Percentiles rank a stretch among this genome's conserved stretches.
Conservation (phyloP, 2,797 vertebrate genomes). For the Lutjanus argentimaculatus region DNA sequence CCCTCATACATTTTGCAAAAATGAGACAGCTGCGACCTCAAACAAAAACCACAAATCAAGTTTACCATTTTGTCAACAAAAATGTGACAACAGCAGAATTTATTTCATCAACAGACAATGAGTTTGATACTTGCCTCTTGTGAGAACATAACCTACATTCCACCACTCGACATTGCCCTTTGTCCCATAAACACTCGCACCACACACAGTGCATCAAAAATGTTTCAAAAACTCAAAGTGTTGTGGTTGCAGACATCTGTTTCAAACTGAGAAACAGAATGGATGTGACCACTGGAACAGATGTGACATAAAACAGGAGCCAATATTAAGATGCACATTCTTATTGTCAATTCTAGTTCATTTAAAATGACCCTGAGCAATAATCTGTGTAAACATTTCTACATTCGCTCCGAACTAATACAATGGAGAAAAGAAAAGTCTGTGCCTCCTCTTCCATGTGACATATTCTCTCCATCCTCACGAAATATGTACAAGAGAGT, state of each 20-base stretch:
- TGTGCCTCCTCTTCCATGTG: conserved; percentile 32
- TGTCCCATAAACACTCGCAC: conserved; percentile 25
- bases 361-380: conserved; percentile 85
- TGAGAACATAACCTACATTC: conserved; percentile 49
- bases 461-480: conserved; percentile 40
- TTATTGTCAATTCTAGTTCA: conserved; percentile 77
- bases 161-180: conserved; percentile 25
- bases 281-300: background rate
- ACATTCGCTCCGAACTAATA: conserved; percentile 72
- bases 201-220: conserved; percentile 22
- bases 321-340: conserved; percentile 73
- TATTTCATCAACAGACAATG: conserved; percentile 55
- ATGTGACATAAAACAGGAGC: conserved; percentile 40
- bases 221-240: conserved; percentile 1
- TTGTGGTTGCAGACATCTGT: background rate
- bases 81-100: conserved; percentile 49
- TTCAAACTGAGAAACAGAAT: conserved; percentile 12
- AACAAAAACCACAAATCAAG: conserved; percentile 28
- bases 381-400: conserved; percentile 83
- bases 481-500: conserved; percentile 42
- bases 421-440: conserved; percentile 43
- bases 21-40: background rate
- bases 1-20: no score
- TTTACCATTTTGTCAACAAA: conserved; percentile 47
- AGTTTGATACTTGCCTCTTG: conserved; percentile 19